Conservation (phyloP, 2,113 vertebrate genomes). For the Columba janthina region DNA sequence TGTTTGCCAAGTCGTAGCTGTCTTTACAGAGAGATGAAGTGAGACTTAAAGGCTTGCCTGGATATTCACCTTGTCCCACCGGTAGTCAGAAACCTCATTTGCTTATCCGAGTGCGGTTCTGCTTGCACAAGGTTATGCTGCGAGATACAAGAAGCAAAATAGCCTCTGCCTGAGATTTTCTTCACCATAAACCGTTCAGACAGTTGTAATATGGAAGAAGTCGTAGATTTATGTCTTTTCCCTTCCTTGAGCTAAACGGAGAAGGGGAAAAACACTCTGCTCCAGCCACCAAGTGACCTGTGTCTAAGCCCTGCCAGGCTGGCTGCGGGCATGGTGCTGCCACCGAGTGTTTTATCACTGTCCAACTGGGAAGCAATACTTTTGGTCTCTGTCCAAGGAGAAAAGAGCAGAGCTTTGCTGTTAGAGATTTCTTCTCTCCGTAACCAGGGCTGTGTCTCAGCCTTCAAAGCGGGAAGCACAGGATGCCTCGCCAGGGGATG, state of each 20-base stretch:
- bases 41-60: neutral
- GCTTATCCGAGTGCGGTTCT: neutral
- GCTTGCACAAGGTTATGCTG: neutral
- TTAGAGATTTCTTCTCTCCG: neutral
- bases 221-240: neutral
- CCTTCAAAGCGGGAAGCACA: accelerated
- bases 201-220: neutral
- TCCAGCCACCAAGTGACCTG: neutral
- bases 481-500: neutral
- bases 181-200: neutral
- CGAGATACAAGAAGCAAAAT: neutral
- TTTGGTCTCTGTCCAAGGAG: neutral
- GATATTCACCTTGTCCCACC: neutral
- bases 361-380: constrained; percentile 23
- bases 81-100: neutral
- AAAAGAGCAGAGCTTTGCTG: constrained; percentile 25
- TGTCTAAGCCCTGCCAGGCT: neutral
- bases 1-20: neutral
- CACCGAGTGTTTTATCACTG: constrained; percentile 31
- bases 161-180: neutral
- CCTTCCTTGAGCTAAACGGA: neutral
- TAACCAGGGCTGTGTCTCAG: neutral
- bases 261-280: neutral
- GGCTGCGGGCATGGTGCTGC: constrained; percentile 27
- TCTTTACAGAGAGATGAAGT: neutral